Percentiles rank a stretch among this genome's conserved stretches.
phyloP scores from a whole-genome alignment of 1,140 invertebrate genomes.

The Drosophila aff. region DNA sequence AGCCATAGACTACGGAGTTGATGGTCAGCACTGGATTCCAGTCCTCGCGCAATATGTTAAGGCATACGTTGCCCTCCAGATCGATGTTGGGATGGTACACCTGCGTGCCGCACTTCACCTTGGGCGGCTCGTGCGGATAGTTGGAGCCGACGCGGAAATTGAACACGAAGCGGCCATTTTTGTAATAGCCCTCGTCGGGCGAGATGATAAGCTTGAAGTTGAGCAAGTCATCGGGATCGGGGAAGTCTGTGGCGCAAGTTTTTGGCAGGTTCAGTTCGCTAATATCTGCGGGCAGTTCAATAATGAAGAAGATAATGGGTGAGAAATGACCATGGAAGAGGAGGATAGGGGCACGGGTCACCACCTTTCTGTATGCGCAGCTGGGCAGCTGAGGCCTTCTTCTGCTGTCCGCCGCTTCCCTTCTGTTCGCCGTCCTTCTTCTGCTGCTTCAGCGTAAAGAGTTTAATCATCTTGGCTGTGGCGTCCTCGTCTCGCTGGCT shows the following conservation, averaged over 20 bases:
- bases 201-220: slow-evolving; percentile 98
- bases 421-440: slow-evolving; percentile 97
- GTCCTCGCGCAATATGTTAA: slow-evolving; percentile 98
- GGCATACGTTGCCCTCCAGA: slow-evolving; percentile 96
- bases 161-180: slow-evolving; percentile 97
- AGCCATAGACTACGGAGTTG: slow-evolving; percentile 98
- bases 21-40: slow-evolving; percentile 99
- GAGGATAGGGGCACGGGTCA: background rate
- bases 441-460: slow-evolving; percentile 98
- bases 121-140: slow-evolving; percentile 98
- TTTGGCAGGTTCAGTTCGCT: slow-evolving; percentile 99
- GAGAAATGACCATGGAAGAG: slow-evolving; percentile 8
- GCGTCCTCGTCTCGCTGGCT: slow-evolving; percentile 52
- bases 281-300: slow-evolving; percentile 91
- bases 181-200: slow-evolving; percentile 99
- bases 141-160: slow-evolving; percentile 98
- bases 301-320: slow-evolving; percentile 1
- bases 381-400: slow-evolving; percentile 97
- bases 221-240: slow-evolving; percentile 97
- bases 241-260: slow-evolving; percentile 98
- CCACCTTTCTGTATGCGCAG: slow-evolving; percentile 98
- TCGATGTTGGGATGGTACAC: slow-evolving; percentile 99
- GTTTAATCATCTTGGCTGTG: slow-evolving; percentile 93
- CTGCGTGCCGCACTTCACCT: slow-evolving; percentile 97
- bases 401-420: slow-evolving; percentile 90